Evolutionary conservation across 2,888 invertebrate species (phyloP).

Genomic region (Anthophora plumipes): DNA sequence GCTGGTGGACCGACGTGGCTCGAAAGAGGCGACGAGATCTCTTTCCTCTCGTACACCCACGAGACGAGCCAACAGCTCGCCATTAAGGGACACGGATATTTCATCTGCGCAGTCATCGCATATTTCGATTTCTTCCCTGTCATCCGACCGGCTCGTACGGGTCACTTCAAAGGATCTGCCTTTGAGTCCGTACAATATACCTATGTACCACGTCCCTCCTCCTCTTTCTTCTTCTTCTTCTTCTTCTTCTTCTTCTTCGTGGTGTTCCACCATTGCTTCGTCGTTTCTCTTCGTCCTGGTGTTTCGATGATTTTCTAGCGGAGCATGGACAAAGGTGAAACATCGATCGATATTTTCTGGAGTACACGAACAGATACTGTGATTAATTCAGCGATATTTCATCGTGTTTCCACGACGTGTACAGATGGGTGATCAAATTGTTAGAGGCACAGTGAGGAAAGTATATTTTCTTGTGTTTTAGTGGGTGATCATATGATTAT

Average conservation of each 20-base stretch:
- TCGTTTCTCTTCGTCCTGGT: constrained; percentile 70
- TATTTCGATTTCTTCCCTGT: constrained; percentile 80
- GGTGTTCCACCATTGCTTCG: constrained; percentile 46
- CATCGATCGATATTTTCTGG: constrained; percentile 49
- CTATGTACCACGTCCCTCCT: constrained; percentile 62
- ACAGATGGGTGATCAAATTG: no score
- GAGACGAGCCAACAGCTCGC: constrained; percentile 72
- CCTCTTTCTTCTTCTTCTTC: not conserved
- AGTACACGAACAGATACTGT: constrained; percentile 23
- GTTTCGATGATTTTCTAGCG: constrained; percentile 65
- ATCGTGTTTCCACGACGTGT: no score
- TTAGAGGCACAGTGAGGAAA: no score
- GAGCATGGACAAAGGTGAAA: constrained; percentile 23
- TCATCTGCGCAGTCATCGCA: constrained; percentile 81
- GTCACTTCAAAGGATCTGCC: constrained; percentile 75
- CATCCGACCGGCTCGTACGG: constrained; percentile 76
- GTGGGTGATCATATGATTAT: no score
- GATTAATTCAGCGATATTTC: constrained; percentile 22
- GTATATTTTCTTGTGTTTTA: no score
- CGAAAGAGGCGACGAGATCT: constrained; percentile 57
- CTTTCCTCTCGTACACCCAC: constrained; percentile 63
- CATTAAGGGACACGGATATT: constrained; percentile 79
- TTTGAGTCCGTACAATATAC: constrained; percentile 67
- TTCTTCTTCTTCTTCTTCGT: constrained; percentile 39
- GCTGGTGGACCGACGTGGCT: constrained; percentile 41